Evolutionary conservation across 2,797 vertebrate genomes (phyloP).

Genomic region (Aotus griseimembra): DNA sequence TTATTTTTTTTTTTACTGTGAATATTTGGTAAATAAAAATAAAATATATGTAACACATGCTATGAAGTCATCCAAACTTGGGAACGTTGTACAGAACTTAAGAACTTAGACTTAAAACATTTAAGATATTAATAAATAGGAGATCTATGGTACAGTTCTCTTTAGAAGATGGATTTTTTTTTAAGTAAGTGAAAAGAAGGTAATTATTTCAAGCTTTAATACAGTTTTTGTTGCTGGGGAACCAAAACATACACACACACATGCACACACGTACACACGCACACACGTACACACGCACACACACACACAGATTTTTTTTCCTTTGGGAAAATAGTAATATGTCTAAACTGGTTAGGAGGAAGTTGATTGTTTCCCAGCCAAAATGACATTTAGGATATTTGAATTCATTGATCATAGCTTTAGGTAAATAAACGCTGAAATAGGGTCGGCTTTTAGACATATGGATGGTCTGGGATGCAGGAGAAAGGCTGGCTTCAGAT

Average conservation of each 20-base stretch:
- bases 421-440: slow-evolving; percentile 42
- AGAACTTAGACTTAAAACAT: slow-evolving; percentile 35
- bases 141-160: not conserved
- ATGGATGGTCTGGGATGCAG: not conserved
- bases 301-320: not conserved
- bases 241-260: not conserved
- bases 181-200: not conserved
- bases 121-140: slow-evolving; percentile 24
- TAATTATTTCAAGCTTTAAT: slow-evolving; percentile 48
- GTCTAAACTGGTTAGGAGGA: slow-evolving; percentile 50
- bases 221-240: slow-evolving; percentile 55
- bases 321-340: slow-evolving; percentile 57
- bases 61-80: not conserved
- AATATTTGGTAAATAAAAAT: slow-evolving; percentile 37
- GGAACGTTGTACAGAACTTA: not conserved
- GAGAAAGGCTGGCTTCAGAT: not conserved
- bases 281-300: not conserved
- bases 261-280: not conserved
- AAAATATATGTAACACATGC: not conserved
- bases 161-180: slow-evolving; percentile 20
- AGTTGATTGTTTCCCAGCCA: slow-evolving; percentile 49
- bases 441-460: not conserved
- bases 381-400: slow-evolving; percentile 57
- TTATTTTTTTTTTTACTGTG: not conserved
- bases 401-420: slow-evolving; percentile 29